A percentile compares a stretch with the other conserved stretches of the same genome.
Conservation (phyloP, 2,113 vertebrate genomes). For the Ophiodon elongatus region DNA sequence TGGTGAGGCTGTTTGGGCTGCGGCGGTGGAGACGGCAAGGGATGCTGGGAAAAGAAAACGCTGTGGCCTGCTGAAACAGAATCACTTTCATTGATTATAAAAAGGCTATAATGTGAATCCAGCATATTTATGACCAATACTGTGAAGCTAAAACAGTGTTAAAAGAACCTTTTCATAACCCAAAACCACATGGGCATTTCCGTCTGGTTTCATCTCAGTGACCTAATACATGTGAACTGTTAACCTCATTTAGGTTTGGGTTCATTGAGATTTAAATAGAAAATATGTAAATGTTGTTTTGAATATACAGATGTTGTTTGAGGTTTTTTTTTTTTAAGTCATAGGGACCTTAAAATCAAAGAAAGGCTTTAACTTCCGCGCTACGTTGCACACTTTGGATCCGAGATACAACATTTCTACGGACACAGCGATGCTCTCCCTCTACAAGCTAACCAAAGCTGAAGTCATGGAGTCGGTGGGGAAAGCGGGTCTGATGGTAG, state of each 20-base stretch:
- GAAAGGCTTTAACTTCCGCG: not conserved
- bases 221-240: not conserved
- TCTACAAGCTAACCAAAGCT: too few species aligned
- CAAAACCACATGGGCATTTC: not conserved
- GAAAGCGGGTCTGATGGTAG: too few species aligned
- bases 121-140: not conserved
- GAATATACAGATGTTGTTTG: not conserved
- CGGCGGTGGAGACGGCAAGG: not conserved
- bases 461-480: too few species aligned
- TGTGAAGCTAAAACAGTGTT: not conserved
- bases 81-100: not conserved
- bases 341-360: not conserved
- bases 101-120: conserved; percentile 3
- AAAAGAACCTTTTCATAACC: not conserved
- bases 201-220: not conserved
- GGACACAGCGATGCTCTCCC: too few species aligned
- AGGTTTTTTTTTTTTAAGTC: not conserved
- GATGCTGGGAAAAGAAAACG: not conserved
- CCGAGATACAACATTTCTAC: too few species aligned
- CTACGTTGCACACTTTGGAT: too few species aligned
- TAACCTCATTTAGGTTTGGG: not conserved
- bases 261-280: not conserved
- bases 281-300: not conserved
- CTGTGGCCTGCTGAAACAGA: too few species aligned
- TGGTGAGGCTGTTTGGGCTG: not conserved